Percentiles rank a stretch among this genome's conserved stretches.
These are phyloP conservation scores for Cladorhizidae sp. DNA, from an alignment of 37 sponge, comb jelly and placozoan species.

Conservation along the genomic window DNA sequence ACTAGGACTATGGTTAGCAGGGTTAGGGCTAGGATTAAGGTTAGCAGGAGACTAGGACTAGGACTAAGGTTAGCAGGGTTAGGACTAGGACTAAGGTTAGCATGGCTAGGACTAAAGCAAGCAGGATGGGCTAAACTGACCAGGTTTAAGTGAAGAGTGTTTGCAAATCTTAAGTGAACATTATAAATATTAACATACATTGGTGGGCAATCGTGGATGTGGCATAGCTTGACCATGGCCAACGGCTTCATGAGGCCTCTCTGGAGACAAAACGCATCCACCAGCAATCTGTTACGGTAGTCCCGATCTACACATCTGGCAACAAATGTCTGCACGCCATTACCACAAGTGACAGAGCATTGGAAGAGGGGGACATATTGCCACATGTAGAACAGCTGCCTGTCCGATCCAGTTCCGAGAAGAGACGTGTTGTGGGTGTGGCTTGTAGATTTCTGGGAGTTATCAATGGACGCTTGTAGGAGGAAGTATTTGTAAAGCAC, in stretches of 20 bases:
- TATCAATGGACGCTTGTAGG: neutral
- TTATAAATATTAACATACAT: no score
- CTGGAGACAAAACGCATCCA: constrained; percentile 25
- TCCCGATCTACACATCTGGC: constrained; percentile 28
- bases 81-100: no score
- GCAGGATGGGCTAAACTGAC: no score
- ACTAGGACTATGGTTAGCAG: no score
- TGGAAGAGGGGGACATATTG: constrained; percentile 1
- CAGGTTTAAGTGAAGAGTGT: no score
- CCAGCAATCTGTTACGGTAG: constrained; percentile 20
- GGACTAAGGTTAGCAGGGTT: no score
- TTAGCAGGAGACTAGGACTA: no score
- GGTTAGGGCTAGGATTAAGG: no score
- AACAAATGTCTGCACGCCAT: constrained; percentile 1
- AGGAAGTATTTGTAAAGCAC: constrained; percentile 4
- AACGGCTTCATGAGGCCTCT: neutral
- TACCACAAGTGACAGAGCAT: constrained; percentile 68
- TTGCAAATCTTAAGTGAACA: no score
- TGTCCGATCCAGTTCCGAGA: neutral
- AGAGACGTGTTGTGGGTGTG: neutral
- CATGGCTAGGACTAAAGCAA: no score
- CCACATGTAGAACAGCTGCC: constrained; percentile 2
- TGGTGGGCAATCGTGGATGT: constrained; percentile 6
- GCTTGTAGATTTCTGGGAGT: neutral
- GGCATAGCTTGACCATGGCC: constrained; percentile 15